phyloP scores from a whole-genome alignment of 2,797 vertebrate genomes.

The Balearica regulorum region DNA sequence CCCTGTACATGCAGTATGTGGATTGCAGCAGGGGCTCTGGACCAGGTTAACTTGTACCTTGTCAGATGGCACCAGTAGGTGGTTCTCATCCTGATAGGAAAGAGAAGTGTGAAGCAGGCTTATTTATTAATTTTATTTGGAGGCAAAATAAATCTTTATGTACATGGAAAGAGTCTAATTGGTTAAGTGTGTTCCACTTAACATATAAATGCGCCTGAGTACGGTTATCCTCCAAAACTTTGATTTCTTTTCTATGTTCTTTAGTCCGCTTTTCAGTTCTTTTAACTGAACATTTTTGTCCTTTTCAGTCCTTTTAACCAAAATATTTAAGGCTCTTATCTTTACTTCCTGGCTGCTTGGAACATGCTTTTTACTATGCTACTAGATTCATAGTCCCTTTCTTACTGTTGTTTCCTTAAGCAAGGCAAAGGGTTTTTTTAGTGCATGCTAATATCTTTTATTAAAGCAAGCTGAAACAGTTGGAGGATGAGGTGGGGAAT shows the following conservation, averaged over 20 bases:
- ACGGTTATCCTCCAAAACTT: neutral
- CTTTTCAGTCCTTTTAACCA: neutral
- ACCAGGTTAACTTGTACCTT: neutral
- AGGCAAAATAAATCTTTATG: neutral
- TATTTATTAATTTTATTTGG: neutral
- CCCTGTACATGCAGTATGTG: rapidly evolving
- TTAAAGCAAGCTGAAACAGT: neutral
- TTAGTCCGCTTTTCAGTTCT: neutral
- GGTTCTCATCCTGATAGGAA: neutral
- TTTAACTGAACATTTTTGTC: too few relatives aligned
- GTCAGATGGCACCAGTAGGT: too few relatives aligned
- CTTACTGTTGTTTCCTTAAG: neutral
- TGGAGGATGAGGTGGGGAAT: neutral
- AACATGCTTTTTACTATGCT: neutral
- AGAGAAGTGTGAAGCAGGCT: neutral
- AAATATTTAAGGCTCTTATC: neutral
- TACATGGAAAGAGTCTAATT: neutral
- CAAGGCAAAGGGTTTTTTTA: neutral
- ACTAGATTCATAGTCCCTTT: neutral
- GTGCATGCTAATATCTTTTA: neutral
- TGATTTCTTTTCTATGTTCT: neutral
- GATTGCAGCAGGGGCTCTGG: neutral
- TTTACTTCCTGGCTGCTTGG: neutral
- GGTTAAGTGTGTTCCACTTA: neutral
- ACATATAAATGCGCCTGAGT: neutral